Evolutionary conservation across 2,113 vertebrate species (phyloP).

Genomic region (Odocoileus virginianus): DNA sequence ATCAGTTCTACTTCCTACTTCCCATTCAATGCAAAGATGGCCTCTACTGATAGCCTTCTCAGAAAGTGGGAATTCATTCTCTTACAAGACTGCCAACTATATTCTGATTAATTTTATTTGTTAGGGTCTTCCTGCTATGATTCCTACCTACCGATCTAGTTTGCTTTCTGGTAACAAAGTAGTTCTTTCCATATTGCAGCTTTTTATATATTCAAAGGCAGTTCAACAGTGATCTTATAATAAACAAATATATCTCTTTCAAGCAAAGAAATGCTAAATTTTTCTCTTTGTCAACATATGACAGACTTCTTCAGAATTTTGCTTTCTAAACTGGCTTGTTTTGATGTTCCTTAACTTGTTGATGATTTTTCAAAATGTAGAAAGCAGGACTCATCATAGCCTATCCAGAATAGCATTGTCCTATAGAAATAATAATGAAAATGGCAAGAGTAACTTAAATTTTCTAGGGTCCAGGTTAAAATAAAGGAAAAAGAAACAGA

Average conservation of each 20-base stretch:
- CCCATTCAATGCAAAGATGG: not conserved
- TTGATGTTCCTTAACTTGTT: not conserved
- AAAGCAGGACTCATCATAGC: not conserved
- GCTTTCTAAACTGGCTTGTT: not conserved
- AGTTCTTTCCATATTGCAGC: not conserved
- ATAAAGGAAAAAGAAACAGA: not conserved
- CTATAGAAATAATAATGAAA: not conserved
- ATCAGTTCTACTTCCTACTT: not conserved
- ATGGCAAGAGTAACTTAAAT: not conserved
- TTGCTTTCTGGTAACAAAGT: not conserved
- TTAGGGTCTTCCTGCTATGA: not conserved
- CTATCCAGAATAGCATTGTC: not conserved
- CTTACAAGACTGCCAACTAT: not conserved
- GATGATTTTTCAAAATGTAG: not conserved
- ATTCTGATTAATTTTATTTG: not conserved
- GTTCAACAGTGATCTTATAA: not conserved
- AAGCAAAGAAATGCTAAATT: not conserved
- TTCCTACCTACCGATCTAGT: not conserved
- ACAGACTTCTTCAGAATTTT: not conserved
- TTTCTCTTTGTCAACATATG: not conserved
- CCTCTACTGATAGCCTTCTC: not conserved
- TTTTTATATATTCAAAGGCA: not conserved
- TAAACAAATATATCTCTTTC: not conserved
- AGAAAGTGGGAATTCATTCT: not conserved
- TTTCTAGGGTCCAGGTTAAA: not conserved